These are phyloP conservation scores for Nemotelus pantherinus DNA, from an alignment of 2,888 invertebrate species.

Conservation along the genomic window DNA sequence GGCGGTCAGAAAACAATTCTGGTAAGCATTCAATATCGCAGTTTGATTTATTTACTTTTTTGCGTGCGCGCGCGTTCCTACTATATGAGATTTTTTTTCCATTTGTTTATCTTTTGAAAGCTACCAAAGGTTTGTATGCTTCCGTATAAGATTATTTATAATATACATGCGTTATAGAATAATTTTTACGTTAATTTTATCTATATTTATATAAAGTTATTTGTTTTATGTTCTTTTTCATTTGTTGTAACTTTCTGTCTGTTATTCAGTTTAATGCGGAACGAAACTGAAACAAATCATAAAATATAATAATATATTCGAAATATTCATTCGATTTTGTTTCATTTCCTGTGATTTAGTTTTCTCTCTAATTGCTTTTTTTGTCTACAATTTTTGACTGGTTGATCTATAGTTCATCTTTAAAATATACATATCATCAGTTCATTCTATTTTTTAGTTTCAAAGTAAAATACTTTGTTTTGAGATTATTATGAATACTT, in stretches of 20 bases:
- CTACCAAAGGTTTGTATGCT: conserved; percentile 37
- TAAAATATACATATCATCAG: background rate
- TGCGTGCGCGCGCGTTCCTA: conserved; percentile 17
- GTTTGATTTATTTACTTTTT: conserved; percentile 6
- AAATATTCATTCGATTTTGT: conserved; percentile 19
- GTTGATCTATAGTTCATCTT: conserved; percentile 19
- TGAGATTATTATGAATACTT: conserved; percentile 12
- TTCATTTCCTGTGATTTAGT: conserved; percentile 12
- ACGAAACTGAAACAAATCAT: background rate
- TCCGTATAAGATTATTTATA: conserved; percentile 34
- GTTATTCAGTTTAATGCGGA: background rate
- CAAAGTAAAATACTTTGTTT: conserved; percentile 26
- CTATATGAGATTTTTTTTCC: conserved; percentile 19
- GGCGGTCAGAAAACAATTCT: background rate
- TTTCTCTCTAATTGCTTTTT: conserved; percentile 42
- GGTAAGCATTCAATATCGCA: background rate
- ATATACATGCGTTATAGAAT: conserved; percentile 31
- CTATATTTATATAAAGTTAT: conserved; percentile 22
- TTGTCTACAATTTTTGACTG: conserved; percentile 32
- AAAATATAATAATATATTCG: conserved; percentile 1
- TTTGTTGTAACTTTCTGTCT: conserved; percentile 13
- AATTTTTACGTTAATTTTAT: conserved; percentile 27
- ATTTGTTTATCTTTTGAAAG: conserved; percentile 11
- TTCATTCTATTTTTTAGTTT: conserved; percentile 17
- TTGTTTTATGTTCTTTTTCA: conserved; percentile 1